Percentiles rank a stretch among this genome's conserved stretches.
Evolutionary conservation across 1,140 invertebrate species (phyloP).

Genomic region (Meloidogyne floridensis): DNA sequence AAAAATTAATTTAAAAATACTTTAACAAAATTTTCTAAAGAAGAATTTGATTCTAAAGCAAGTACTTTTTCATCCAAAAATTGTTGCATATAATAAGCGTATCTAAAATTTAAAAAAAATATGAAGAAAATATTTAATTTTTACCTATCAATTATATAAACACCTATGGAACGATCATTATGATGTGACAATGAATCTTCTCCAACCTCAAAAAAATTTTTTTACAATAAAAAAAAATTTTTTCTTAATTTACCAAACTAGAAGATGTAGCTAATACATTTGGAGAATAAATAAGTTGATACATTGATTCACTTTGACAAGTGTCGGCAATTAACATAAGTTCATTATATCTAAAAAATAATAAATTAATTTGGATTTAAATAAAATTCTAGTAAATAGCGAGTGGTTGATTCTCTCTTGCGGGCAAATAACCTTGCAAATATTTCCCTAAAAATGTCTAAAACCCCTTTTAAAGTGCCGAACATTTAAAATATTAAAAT

Average conservation of each 20-base stretch:
- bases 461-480: background rate
- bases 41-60: conserved; percentile 79
- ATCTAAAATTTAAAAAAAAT: conserved; percentile 70
- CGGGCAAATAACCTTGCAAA: too few relatives aligned
- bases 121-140: background rate
- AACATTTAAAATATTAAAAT: background rate
- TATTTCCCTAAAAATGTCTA: too few relatives aligned
- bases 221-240: background rate
- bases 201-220: conserved; percentile 73
- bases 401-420: too few relatives aligned
- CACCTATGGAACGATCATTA: conserved; percentile 94
- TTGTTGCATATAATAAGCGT: conserved; percentile 91
- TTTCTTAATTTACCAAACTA: conserved; percentile 72
- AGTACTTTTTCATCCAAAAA: conserved; percentile 86
- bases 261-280: conserved; percentile 95
- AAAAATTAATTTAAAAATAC: conserved; percentile 50
- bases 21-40: conserved; percentile 91
- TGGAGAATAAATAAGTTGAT: conserved; percentile 94
- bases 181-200: conserved; percentile 98
- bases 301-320: conserved; percentile 98
- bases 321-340: conserved; percentile 98
- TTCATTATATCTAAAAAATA: conserved; percentile 85
- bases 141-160: conserved; percentile 87
- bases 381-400: too few relatives aligned
- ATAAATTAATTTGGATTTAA: too few relatives aligned